Conservation (phyloP, 2,888 invertebrate species). For the Phyllotreta cruciferae region DNA sequence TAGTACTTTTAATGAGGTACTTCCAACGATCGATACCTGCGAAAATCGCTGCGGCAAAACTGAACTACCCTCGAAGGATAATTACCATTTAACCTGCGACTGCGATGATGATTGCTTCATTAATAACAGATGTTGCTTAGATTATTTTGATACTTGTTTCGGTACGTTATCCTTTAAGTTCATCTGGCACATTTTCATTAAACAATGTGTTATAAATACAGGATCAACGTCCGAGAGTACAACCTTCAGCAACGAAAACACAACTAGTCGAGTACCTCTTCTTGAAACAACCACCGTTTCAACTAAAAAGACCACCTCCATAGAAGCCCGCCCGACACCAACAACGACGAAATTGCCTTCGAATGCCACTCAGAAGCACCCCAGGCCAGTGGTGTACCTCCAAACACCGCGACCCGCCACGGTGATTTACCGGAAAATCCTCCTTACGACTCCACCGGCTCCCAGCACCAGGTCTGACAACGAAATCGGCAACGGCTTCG, state of each 20-base stretch:
- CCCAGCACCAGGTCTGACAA: not conserved
- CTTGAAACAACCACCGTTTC: not conserved
- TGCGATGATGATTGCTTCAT: slow-evolving; percentile 67
- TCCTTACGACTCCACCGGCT: not conserved
- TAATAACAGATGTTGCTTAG: slow-evolving; percentile 70
- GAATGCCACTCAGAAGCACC: not conserved
- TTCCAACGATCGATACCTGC: slow-evolving; percentile 63
- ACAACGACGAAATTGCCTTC: not conserved
- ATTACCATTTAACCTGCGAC: slow-evolving; percentile 61
- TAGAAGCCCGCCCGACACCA: not conserved
- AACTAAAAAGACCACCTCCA: not conserved
- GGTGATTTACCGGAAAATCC: slow-evolving; percentile 29
- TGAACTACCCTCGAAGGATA: slow-evolving; percentile 33
- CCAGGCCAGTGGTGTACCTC: slow-evolving; percentile 29
- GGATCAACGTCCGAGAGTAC: no score
- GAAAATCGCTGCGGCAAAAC: slow-evolving; percentile 60
- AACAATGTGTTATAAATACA: no score
- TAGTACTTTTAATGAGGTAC: slow-evolving; percentile 42
- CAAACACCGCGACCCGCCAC: slow-evolving; percentile 34
- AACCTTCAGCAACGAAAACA: no score
- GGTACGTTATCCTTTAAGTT: slow-evolving; percentile 49
- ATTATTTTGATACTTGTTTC: slow-evolving; percentile 68
- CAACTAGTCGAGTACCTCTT: no score
- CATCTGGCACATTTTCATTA: no score
- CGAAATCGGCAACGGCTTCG: not conserved